phyloP scores from a whole-genome alignment of 2,113 vertebrate genomes.

The Paedocypris sp. region DNA sequence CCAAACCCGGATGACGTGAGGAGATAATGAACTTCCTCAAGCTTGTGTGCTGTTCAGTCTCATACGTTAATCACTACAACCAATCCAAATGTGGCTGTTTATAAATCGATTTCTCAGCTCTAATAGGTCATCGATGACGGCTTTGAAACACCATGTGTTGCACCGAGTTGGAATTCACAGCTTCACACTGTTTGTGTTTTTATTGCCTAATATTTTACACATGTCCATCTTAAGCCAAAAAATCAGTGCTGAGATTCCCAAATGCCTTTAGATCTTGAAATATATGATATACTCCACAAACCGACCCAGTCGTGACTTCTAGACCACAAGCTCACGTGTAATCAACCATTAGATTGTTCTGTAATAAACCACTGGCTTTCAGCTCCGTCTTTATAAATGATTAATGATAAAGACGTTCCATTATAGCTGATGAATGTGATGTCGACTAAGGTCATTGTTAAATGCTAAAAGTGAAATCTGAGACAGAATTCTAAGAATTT shows the following conservation, averaged over 20 bases:
- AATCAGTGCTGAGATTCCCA: background rate
- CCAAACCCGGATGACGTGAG: background rate
- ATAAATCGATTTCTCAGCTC: slow-evolving; percentile 26
- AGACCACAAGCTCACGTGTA: background rate
- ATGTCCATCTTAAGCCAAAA: background rate
- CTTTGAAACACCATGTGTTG: slow-evolving; percentile 25
- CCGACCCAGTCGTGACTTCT: background rate
- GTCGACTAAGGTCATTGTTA: background rate
- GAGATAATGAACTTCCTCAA: background rate
- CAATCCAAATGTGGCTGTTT: slow-evolving; percentile 6
- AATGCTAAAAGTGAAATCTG: slow-evolving; percentile 15
- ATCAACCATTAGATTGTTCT: background rate
- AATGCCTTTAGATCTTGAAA: background rate
- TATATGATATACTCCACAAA: background rate
- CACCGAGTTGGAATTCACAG: slow-evolving; percentile 27
- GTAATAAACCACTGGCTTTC: background rate
- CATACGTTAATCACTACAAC: background rate
- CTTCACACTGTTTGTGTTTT: slow-evolving; percentile 2
- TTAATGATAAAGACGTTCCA: slow-evolving; percentile 14
- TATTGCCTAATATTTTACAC: slow-evolving; percentile 16
- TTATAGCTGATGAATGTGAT: slow-evolving; percentile 20
- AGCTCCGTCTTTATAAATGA: background rate
- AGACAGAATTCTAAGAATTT: slow-evolving; percentile 27
- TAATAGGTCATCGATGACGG: slow-evolving; percentile 14
- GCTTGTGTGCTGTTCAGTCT: background rate